Evolutionary conservation across 2,797 vertebrate genomes (phyloP).

Genomic region (Lepilemur ruficaudatus): DNA sequence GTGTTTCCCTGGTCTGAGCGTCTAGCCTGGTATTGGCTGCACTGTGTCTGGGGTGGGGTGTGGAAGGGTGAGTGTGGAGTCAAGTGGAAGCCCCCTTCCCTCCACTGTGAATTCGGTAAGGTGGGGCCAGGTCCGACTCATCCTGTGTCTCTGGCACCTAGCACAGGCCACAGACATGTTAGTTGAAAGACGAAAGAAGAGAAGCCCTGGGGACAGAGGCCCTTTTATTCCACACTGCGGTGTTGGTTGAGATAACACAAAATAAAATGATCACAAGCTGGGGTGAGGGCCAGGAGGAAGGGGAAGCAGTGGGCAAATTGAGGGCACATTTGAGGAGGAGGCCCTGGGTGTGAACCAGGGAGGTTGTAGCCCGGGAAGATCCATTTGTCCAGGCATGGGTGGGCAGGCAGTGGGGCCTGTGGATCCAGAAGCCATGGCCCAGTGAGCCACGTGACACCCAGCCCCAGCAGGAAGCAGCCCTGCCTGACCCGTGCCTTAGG

Average conservation of each 20-base stretch:
- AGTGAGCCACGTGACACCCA: neutral
- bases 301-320: neutral
- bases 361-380: neutral
- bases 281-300: neutral
- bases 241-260: neutral
- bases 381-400: neutral
- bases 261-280: neutral
- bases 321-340: neutral
- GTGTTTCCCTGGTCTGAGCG: neutral
- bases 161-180: neutral
- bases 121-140: neutral
- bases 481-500: neutral
- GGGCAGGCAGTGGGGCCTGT: neutral
- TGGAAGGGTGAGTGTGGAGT: neutral
- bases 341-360: neutral
- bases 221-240: neutral
- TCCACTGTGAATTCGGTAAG: neutral
- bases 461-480: neutral
- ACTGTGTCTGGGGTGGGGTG: no score
- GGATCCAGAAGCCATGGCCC: neutral
- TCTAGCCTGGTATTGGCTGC: neutral
- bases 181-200: neutral
- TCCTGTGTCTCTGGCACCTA: neutral
- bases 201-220: neutral
- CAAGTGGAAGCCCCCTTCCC: neutral